Evolutionary conservation across 92 coral and sea anemone species (phyloP), one percentile per base, ranked within the genome.

Genomic region (Hydrozoanthus gracilis): DNA sequence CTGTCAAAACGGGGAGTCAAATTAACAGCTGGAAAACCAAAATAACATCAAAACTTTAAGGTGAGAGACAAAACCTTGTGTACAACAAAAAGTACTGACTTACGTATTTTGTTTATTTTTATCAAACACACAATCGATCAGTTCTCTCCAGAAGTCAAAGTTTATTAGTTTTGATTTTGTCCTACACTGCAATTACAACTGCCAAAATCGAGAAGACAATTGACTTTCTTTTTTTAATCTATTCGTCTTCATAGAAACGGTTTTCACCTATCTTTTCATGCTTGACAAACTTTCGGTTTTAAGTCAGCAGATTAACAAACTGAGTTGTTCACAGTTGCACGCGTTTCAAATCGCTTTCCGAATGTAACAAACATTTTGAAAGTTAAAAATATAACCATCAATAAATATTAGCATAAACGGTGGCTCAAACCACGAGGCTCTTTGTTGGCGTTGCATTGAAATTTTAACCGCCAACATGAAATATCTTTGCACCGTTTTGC

Each of bases 381-480:
- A 51, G 47, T 52, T 77, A 74, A 50, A 77, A 77, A 77, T 52
- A 55, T 58, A 14, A 58, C 12, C 12, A 16, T 58, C 44, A 49
- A 3, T 76, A 48, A 14, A 20, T 73, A 48, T 46, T 62, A 39
- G 82, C 51, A 56, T 35, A 27, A 52, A 77, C 69, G 35, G 35
- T 27, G 82, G 67, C 27, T 77, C 35, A 76, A 50, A 15, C 45
- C 82, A 77, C 82, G 82, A 54, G 82, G 82, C 50, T 18, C 15
- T 76, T 77, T 77, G 82, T 77, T 77, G 68, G 56, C 10, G 16
- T 12, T 17, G 56, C 45, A 48, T 73, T 73, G 17, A 55, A 56
- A 11, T 5, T 16, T 0, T 77, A 77, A 77, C 27, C 67, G 69
- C 44, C 50, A 44, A 45, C 50, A 39, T 49, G 67, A 77, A 77